phyloP scores from a whole-genome alignment of 2,797 vertebrate genomes.

The Botia almorhae region DNA sequence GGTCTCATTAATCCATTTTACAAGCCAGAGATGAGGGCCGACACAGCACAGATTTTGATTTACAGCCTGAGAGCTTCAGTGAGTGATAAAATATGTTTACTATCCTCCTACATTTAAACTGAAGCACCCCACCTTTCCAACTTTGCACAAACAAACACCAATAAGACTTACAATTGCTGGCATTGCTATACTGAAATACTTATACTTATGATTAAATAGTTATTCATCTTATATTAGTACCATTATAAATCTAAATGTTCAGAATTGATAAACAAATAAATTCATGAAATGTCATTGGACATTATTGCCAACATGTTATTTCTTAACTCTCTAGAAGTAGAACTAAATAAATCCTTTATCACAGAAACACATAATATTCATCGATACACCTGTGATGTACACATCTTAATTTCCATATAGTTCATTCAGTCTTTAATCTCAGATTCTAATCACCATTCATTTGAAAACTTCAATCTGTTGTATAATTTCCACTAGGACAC shows the following conservation, averaged over 20 bases:
- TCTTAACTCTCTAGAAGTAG: neutral
- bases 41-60: conserved; percentile 54
- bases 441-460: conserved; percentile 1
- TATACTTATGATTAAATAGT: neutral
- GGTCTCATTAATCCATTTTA: conserved; percentile 62
- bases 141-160: conserved; percentile 18
- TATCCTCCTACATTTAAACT: conserved; percentile 53
- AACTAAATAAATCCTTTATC: neutral
- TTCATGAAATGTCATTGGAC: neutral
- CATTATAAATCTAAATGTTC: neutral
- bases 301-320: neutral
- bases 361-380: too few species aligned
- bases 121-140: conserved; percentile 25
- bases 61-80: conserved; percentile 53
- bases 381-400: too few species aligned
- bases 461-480: conserved; percentile 1
- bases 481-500: conserved; percentile 21
- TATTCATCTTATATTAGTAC: neutral
- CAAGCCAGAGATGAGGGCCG: conserved; percentile 54
- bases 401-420: neutral
- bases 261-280: neutral
- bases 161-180: conserved; percentile 19
- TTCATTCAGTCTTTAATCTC: conserved; percentile 20
- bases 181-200: neutral
- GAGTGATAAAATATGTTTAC: conserved; percentile 63